These are phyloP conservation scores for Toxotes chatareus DNA, from an alignment of 2,113 vertebrate species.

Conservation along the genomic window DNA sequence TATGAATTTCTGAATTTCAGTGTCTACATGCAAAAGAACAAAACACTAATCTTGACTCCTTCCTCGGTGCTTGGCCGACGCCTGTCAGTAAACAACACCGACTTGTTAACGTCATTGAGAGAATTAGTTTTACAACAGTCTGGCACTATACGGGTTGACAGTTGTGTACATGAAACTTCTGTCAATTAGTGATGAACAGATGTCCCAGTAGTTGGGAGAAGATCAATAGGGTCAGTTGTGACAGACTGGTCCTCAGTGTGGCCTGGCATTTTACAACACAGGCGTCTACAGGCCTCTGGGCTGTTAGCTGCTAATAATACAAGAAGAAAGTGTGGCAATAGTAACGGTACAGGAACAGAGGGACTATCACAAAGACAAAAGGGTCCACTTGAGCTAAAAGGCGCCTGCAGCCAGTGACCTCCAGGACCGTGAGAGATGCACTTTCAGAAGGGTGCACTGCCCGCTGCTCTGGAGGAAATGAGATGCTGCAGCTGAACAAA, in stretches of 20 bases:
- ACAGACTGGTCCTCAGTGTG: conserved; percentile 57
- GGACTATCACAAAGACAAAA: conserved; percentile 59
- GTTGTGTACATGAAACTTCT: conserved; percentile 60
- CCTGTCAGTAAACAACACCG: conserved; percentile 50
- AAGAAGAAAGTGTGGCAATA: conserved; percentile 42
- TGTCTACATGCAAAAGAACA: neutral
- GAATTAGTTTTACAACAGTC: conserved; percentile 67
- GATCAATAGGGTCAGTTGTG: conserved; percentile 76
- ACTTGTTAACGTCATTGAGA: conserved; percentile 57
- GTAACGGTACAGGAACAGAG: conserved; percentile 47
- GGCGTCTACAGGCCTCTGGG: conserved; percentile 27
- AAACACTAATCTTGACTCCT: neutral
- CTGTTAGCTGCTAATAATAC: conserved; percentile 37
- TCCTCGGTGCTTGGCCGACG: neutral
- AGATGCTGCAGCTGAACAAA: conserved; percentile 45
- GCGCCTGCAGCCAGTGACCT: conserved; percentile 59
- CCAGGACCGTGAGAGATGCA: conserved; percentile 34
- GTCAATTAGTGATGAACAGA: conserved; percentile 76
- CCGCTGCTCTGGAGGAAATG: conserved; percentile 40
- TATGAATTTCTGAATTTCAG: neutral
- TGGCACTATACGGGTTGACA: conserved; percentile 48
- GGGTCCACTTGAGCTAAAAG: conserved; percentile 26
- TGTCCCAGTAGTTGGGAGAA: conserved; percentile 63
- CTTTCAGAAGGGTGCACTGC: conserved; percentile 45
- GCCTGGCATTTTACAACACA: conserved; percentile 61